Evolutionary conservation across 2,797 vertebrate genomes (phyloP).

Genomic region (Neosilurus hyrtlii): DNA sequence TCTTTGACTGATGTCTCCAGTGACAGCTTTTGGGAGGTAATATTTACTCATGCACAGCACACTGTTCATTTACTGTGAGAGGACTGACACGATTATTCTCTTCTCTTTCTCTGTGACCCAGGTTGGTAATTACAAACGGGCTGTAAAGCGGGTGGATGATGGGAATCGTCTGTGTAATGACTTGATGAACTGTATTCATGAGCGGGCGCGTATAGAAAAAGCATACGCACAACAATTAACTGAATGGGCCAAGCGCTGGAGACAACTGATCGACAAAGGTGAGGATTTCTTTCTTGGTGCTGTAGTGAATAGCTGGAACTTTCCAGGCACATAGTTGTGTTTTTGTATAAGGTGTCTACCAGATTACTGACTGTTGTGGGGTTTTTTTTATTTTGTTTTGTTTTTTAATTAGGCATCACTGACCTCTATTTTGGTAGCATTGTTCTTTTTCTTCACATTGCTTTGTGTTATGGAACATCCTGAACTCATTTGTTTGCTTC

Average conservation of each 20-base stretch:
- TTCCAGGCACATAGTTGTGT: neutral
- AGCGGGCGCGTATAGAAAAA: conserved; percentile 94
- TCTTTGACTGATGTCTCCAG: conserved; percentile 91
- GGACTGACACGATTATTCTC: neutral
- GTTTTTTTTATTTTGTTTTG: neutral
- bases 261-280: conserved; percentile 94
- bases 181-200: conserved; percentile 94
- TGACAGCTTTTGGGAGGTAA: conserved; percentile 99
- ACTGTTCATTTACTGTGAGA: neutral
- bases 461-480: neutral
- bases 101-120: conserved; percentile 52
- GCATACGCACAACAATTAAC: conserved; percentile 90
- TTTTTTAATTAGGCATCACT: neutral
- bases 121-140: conserved; percentile 96
- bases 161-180: conserved; percentile 88
- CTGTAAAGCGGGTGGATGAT: conserved; percentile 92
- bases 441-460: neutral
- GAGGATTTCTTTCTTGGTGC: neutral
- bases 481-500: conserved; percentile 2
- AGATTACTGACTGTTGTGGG: conserved; percentile 2
- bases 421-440: conserved; percentile 16
- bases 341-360: neutral
- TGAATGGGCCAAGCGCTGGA: conserved; percentile 96
- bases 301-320: neutral
- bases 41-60: neutral